phyloP scores from a whole-genome alignment of 2,888 invertebrate genomes.

The Stomorhina lunata region DNA sequence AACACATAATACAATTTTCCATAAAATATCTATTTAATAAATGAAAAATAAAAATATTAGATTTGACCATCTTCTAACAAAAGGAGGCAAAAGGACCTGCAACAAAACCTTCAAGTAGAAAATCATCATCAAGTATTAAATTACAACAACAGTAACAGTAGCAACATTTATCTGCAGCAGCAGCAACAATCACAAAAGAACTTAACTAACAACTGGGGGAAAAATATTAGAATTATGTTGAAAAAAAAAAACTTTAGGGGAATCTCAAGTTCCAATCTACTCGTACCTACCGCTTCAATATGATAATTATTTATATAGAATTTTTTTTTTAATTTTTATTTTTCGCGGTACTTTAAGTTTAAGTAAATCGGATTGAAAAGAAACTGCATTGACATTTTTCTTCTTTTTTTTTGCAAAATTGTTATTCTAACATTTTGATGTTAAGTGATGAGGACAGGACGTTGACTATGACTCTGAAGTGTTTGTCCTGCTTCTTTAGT shows the following conservation, averaged over 20 bases:
- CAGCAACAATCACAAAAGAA: constrained; percentile 15
- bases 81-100: constrained; percentile 16
- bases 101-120: constrained; percentile 52
- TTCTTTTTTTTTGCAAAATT: neutral
- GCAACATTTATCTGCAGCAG: neutral
- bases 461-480: no score
- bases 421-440: constrained; percentile 25
- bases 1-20: no score
- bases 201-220: constrained; percentile 22
- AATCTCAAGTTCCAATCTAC: constrained; percentile 25
- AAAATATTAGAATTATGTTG: constrained; percentile 20
- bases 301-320: constrained; percentile 56
- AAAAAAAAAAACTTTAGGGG: constrained; percentile 34
- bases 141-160: constrained; percentile 10
- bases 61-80: constrained; percentile 19
- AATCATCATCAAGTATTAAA: constrained; percentile 54
- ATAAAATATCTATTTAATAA: constrained; percentile 41
- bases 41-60: constrained; percentile 22
- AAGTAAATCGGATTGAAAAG: constrained; percentile 42
- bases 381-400: constrained; percentile 52
- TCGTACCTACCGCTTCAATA: constrained; percentile 39
- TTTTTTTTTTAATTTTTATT: neutral
- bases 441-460: constrained; percentile 51
- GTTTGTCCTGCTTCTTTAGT: constrained; percentile 57
- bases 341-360: constrained; percentile 57